A percentile compares a stretch with the other conserved stretches of the same genome.
Conservation (phyloP, 2,797 vertebrate genomes). For the Sebastes iracundus region DNA sequence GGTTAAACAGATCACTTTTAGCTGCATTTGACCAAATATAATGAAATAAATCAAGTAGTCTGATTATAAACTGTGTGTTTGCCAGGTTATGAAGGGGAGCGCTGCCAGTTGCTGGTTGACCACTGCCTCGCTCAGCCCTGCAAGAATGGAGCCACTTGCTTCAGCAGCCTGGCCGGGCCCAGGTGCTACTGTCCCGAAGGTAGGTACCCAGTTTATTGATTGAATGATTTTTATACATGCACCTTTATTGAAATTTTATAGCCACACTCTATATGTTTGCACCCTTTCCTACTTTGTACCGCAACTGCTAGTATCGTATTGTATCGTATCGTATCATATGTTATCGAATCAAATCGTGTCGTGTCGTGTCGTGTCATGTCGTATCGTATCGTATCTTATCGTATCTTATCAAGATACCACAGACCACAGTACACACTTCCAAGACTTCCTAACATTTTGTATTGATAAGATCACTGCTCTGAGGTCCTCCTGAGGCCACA, state of each 20-base stretch:
- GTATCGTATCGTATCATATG: too few species aligned
- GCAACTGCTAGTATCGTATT: too few species aligned
- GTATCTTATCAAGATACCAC: too few species aligned
- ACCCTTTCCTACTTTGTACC: not conserved
- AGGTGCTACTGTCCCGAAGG: conserved; percentile 93
- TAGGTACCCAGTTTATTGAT: conserved; percentile 59
- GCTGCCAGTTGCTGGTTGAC: conserved; percentile 91
- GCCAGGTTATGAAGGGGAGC: conserved; percentile 92
- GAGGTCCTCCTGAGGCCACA: too few species aligned
- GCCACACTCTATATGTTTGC: not conserved
- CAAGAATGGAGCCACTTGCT: conserved; percentile 91
- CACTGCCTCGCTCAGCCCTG: conserved; percentile 92
- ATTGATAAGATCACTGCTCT: too few species aligned
- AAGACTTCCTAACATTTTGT: too few species aligned
- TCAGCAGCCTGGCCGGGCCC: conserved; percentile 87
- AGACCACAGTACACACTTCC: too few species aligned
- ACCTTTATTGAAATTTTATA: not conserved
- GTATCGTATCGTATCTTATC: too few species aligned
- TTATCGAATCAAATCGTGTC: too few species aligned
- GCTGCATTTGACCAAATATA: not conserved
- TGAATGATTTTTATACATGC: not conserved
- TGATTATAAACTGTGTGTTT: conserved; percentile 15
- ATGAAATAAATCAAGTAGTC: not conserved
- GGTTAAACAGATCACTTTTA: not conserved
- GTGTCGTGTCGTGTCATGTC: too few species aligned